phyloP scores from a whole-genome alignment of 2,888 invertebrate species.

The Frankliniella fusca region DNA sequence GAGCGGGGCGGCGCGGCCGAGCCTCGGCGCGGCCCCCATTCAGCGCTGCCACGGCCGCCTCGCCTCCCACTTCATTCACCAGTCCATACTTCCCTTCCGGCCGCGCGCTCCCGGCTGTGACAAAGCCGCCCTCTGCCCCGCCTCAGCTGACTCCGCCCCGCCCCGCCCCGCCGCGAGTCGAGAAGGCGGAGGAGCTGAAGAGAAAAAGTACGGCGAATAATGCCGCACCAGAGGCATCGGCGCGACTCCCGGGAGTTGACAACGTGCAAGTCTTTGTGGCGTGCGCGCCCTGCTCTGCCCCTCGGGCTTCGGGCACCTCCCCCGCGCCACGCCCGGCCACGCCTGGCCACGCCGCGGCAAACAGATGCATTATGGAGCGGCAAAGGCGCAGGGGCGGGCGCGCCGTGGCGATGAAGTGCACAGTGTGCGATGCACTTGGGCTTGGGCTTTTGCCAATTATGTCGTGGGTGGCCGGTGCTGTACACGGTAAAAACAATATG shows the following conservation, averaged over 20 bases:
- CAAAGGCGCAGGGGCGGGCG: not conserved
- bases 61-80: slow-evolving; percentile 15
- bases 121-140: not conserved
- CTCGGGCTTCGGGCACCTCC: not conserved
- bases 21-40: not conserved
- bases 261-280: not conserved
- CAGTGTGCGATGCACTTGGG: too few species aligned
- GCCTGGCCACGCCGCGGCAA: not conserved
- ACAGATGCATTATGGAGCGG: not conserved
- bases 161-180: not conserved
- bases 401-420: too few species aligned
- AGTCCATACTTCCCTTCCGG: slow-evolving; percentile 25
- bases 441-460: too few species aligned
- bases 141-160: too few species aligned
- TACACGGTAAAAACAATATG: too few species aligned
- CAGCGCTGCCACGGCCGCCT: not conserved
- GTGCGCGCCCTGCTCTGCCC: not conserved
- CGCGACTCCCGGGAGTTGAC: not conserved
- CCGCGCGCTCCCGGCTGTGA: not conserved
- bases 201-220: not conserved
- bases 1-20: not conserved
- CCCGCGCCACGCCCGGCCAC: not conserved
- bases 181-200: not conserved
- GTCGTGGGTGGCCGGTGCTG: too few species aligned
- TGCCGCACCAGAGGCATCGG: not conserved